Conservation (phyloP, 1,140 invertebrate species). For the Rhopalosiphum padi region DNA sequence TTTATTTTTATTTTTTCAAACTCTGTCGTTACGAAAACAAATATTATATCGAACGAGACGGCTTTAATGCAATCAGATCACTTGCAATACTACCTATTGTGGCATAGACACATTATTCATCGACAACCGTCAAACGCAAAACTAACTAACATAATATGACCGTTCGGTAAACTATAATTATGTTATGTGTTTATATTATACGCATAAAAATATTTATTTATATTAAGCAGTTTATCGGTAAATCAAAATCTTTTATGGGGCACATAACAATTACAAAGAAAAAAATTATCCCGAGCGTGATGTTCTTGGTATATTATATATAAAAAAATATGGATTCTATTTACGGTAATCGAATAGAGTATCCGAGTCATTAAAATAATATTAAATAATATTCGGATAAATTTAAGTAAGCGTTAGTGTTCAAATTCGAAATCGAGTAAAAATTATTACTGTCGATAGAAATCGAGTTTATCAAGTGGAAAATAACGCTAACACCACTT, state of each 20-base stretch:
- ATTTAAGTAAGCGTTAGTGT: too few species aligned
- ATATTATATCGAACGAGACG: not conserved
- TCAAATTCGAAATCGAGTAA: not conserved
- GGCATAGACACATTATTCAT: not conserved
- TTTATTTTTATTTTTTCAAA: slow-evolving; percentile 10
- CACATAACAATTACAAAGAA: too few species aligned
- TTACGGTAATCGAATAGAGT: not conserved
- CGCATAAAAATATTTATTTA: too few species aligned
- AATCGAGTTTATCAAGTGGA: not conserved
- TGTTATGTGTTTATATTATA: too few species aligned
- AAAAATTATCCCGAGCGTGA: too few species aligned
- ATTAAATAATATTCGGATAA: not conserved
- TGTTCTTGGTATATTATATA: too few species aligned
- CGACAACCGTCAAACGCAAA: not conserved
- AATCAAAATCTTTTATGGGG: too few species aligned
- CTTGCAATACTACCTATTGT: not conserved
- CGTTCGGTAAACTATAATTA: not conserved
- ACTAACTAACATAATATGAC: not conserved
- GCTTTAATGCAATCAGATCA: not conserved
- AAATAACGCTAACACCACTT: not conserved
- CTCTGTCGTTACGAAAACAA: not conserved
- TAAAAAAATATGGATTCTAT: not conserved
- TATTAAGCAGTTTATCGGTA: too few species aligned
- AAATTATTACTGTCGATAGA: not conserved
- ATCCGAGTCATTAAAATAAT: not conserved